Base-by-base conservation (phyloP, 2,888 invertebrate genomes). In the Lithosia quadra region DNA sequence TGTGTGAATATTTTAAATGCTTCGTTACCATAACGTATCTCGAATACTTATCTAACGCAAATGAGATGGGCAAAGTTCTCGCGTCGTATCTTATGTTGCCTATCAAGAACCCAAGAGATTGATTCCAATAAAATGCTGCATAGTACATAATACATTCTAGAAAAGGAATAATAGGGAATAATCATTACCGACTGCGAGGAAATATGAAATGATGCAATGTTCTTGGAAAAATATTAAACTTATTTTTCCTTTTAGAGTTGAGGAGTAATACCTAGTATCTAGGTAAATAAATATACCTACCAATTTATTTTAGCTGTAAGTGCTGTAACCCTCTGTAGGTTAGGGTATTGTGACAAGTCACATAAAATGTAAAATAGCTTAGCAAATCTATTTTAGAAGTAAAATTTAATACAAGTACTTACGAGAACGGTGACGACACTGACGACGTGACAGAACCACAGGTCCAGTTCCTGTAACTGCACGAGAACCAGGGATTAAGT, bases 51-150 rank as follows among this genome's bases (percentile, higher is more conserved):
- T 65, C 60, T 69, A 62, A 58, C 49, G 60, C 21, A 60, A 39
- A 61, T 33, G 22, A 39, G 28, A 60, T 55, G 33, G 18, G 22
- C 18, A 66, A 24, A 15, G 22, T 39, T 61, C n/a, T 57, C 8
- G 33, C 36, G 36, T 57, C 59, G 62, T 61, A 55, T 60, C 57
- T 57, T 34, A 64, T 65, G 11, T 59, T 55, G 61, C 64, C n/a
- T 65, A 62, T 65, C 66, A 68, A 66, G 80, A 81, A 81, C 85
- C 79, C 84, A 80, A 78, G 81, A 78, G 70, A 67, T 69, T 66
- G 63, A 72, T 74, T 69, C 69, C 68, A 74, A 74, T 71, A 68
- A 68, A 63, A 63, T 66, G 69, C 66, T 72, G 71, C 69, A 70
- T 75, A 72, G 69, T 73, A 67, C 69, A 75, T 78, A 81, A 80